phyloP scores from a whole-genome alignment of 1,140 invertebrate species.

The Telenomus remus region DNA sequence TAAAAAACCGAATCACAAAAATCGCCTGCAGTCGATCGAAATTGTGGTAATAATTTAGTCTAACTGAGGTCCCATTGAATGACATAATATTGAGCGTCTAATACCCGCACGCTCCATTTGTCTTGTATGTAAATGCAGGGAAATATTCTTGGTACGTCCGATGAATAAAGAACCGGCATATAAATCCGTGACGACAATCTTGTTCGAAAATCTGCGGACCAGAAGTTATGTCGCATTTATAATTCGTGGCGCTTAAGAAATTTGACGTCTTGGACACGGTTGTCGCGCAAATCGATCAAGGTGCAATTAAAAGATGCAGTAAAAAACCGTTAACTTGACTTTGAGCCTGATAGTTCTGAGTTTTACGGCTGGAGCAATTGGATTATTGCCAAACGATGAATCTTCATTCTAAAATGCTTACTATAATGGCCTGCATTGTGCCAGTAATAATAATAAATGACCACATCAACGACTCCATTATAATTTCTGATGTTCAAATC shows the following conservation, averaged over 20 bases:
- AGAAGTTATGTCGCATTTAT: neutral
- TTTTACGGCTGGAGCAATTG: conserved; percentile 49
- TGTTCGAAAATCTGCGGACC: neutral
- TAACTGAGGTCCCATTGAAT: conserved; percentile 13
- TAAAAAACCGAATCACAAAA: neutral
- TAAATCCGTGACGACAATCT: conserved; percentile 29
- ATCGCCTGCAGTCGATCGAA: conserved; percentile 3
- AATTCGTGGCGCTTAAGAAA: no score
- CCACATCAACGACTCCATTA: conserved; percentile 35
- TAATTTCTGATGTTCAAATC: conserved; percentile 12
- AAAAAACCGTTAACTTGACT: conserved; percentile 38
- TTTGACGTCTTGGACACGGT: neutral
- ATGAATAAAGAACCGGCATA: conserved; percentile 30
- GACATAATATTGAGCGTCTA: conserved; percentile 24
- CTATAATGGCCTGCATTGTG: conserved; percentile 57
- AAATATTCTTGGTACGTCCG: conserved; percentile 29
- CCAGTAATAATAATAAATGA: conserved; percentile 55
- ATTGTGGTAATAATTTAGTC: conserved; percentile 6
- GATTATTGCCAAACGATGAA: conserved; percentile 60
- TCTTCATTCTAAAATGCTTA: conserved; percentile 55
- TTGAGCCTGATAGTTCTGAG: conserved; percentile 52
- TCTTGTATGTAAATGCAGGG: conserved; percentile 31
- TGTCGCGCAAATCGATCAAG: conserved; percentile 21
- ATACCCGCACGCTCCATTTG: conserved; percentile 20
- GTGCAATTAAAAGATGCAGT: conserved; percentile 46